Evolutionary conservation across 2,888 invertebrate species (phyloP).

Genomic region (Labia minor): DNA sequence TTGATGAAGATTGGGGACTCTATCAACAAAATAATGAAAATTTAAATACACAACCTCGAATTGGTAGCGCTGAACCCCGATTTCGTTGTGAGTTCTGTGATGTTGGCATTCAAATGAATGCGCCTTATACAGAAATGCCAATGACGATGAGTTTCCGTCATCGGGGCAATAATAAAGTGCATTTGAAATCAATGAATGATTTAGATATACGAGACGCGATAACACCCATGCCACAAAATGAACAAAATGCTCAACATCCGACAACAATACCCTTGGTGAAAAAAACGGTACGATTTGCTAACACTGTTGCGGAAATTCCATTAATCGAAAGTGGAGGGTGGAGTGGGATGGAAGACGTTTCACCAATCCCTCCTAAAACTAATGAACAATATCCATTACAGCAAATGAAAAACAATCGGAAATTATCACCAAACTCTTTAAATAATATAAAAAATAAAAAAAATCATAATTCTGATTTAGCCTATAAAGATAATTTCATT

Average conservation of each 20-base stretch:
- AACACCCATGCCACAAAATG: not conserved
- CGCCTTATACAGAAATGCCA: conserved; percentile 18
- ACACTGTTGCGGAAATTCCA: conserved; percentile 21
- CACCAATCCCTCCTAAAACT: not conserved
- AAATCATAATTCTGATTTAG: not conserved
- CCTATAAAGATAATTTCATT: not conserved
- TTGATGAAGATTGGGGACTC: conserved; percentile 22
- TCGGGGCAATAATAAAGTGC: not conserved
- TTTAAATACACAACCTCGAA: not conserved
- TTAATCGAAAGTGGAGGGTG: conserved; percentile 20
- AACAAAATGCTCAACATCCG: not conserved
- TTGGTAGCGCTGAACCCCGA: not conserved
- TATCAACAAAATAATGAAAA: not conserved
- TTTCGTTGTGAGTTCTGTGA: conserved; percentile 24
- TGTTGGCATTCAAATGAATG: conserved; percentile 19
- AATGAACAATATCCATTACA: not conserved
- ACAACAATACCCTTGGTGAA: not conserved
- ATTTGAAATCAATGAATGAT: not conserved
- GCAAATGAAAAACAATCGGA: not conserved
- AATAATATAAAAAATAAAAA: not conserved
- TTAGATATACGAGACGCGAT: conserved; percentile 13
- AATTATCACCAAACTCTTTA: not conserved
- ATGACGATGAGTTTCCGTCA: not conserved
- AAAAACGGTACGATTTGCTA: conserved; percentile 21
- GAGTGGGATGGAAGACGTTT: conserved; percentile 18